Evolutionary conservation across 1,140 invertebrate species (phyloP), one percentile per base, ranked within the genome.

Genomic region (Euglossa dilemma): DNA sequence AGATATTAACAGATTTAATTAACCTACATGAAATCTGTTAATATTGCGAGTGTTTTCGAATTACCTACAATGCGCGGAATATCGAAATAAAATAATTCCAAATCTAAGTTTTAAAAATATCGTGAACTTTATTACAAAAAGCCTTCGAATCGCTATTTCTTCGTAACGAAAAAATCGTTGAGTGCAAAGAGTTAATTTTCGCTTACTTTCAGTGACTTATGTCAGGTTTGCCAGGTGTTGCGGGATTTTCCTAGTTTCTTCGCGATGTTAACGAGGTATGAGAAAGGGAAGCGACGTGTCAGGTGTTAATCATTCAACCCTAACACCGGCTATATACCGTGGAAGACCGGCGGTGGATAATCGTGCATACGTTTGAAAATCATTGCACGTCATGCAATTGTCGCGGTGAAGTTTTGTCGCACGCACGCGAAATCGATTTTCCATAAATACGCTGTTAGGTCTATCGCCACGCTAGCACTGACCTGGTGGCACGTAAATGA

Each of bases 271-370:
- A 70, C 69, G 47, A 52, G 47, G 45, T 52, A 70, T 52, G 69
- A 70, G 16, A 50, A 69, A 69, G 66, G 45, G 66, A 70, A 70
- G 69, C 28, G n/a, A 52, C n/a, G 28, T 50, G 45, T 25, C 45
- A 70, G 47, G 25, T 70, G 47, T 70, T 70, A 70, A 70, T 70
- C 69, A 70, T 70, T 70, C 69, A 70, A 45, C 16, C 45, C 47
- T 52, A 70, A 70, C 25, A 28, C 7, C 11, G 20, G 25, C 11
- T 52, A 28, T 28, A 70, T 12, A 59, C n/a, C 16, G n/a, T 43
- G 11, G n/a, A 12, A 70, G 47, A 20, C 47, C 69, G 28, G 25
- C 25, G 14, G 23, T 18, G 45, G 18, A 28, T 70, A 52, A 50
- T 70, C 69, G 47, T 11, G 47, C 25, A 28, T 52, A 70, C 9